Evolutionary conservation across 2,113 vertebrate genomes (phyloP).

Genomic region (Mobula birostris): DNA sequence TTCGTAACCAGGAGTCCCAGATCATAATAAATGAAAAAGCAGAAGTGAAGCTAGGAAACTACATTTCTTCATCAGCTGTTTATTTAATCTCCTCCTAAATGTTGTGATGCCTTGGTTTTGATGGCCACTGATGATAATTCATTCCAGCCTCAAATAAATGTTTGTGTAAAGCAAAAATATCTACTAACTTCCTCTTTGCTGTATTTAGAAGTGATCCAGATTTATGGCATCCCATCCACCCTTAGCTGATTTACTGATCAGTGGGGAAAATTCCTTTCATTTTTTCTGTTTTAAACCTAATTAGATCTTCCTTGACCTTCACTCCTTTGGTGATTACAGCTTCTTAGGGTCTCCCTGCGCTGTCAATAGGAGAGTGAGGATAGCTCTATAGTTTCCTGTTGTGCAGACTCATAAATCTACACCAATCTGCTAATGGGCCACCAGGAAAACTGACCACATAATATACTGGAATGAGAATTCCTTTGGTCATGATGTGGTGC

Average conservation of each 20-base stretch:
- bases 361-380: background rate
- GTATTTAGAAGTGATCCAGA: background rate
- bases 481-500: background rate
- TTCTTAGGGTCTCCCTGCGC: background rate
- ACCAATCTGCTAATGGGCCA: constrained; percentile 12
- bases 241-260: constrained; percentile 23
- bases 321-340: constrained; percentile 17
- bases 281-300: constrained; percentile 1
- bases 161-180: background rate
- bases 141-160: constrained; percentile 20
- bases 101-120: background rate
- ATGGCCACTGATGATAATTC: background rate
- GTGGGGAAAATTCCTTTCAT: constrained; percentile 2
- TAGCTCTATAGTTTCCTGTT: background rate
- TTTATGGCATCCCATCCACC: background rate
- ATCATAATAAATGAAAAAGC: background rate
- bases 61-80: background rate
- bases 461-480: background rate
- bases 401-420: background rate
- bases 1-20: background rate
- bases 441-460: background rate
- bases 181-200: background rate
- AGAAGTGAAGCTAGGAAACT: background rate
- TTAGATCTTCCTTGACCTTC: constrained; percentile 20
- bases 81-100: background rate